Base-by-base conservation (phyloP, 2,113 vertebrate genomes). In the Toxostoma redivivum region DNA sequence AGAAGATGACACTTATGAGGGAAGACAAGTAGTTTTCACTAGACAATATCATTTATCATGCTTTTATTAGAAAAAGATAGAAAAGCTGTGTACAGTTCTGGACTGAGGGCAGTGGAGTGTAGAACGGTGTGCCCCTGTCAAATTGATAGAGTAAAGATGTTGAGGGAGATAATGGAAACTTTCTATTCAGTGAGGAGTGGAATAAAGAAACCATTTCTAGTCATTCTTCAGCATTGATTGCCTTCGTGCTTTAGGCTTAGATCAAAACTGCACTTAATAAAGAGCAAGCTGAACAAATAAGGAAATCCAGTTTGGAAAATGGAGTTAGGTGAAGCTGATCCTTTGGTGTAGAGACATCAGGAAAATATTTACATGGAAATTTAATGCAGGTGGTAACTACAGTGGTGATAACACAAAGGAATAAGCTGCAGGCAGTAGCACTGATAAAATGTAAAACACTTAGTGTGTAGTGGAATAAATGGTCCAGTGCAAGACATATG, bases 101-200 rank as follows among this genome's bases (percentile, higher is more conserved):
- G 97, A 98, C 97, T 98, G 98, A 98, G 98, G 97, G 98, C 97
- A 97, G 85, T 93, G 91, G 97, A 98, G 98, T 98, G 98, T 98
- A 98, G 97, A 98, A 97, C 94, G 37, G 91, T 97, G 98, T 96
- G 95, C 95, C 97, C 95, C 98, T 99, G 98, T 99, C 99, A 99
- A 97, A 98, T 98, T 99, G 99, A 99, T 99, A 97, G 98, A 99
- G 99, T 99, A 99, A 99, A 98, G 98, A 99, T 99, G 98, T 98
- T 98, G 98, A 98, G 97, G 79, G 97, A 99, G 99, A 99, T 99
- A 99, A 99, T 99, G 98, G 98, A 99, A 99, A 99, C 98, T 98
- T 99, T 99, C 98, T 99, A 98, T 99, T 99, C 98, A 98, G 97
- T 97, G 96, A 98, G 95, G 96, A 95, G 97, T 97, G 97, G 98